A percentile compares a stretch with the other conserved stretches of the same genome.
These are phyloP conservation scores for Drosophila lacteicornis DNA, from an alignment of 1,140 invertebrate genomes.

Conservation along the genomic window DNA sequence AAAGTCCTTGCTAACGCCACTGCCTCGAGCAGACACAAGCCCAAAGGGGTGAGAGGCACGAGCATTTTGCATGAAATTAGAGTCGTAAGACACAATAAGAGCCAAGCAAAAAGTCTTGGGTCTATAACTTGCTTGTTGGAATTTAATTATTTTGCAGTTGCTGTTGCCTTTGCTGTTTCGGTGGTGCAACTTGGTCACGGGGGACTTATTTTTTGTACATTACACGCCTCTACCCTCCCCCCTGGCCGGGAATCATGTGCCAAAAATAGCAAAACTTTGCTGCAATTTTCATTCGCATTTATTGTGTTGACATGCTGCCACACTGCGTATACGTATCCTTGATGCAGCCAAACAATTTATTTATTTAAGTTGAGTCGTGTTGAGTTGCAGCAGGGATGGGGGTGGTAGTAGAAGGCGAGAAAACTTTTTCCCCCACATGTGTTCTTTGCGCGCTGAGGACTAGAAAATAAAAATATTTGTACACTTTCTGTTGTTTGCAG, in stretches of 20 bases:
- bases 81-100: slow-evolving; percentile 54
- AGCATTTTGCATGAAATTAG: slow-evolving; percentile 75
- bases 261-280: slow-evolving; percentile 60
- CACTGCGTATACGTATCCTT: slow-evolving; percentile 57
- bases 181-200: slow-evolving; percentile 63
- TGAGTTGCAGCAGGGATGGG: slow-evolving; percentile 22
- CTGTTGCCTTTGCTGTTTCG: slow-evolving; percentile 26
- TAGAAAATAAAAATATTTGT: slow-evolving; percentile 44
- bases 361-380: slow-evolving; percentile 54
- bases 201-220: slow-evolving; percentile 75
- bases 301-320: slow-evolving; percentile 67
- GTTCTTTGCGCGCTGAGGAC: slow-evolving; percentile 25
- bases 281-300: slow-evolving; percentile 64
- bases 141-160: slow-evolving; percentile 81
- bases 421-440: slow-evolving; percentile 37
- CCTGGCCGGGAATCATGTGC: slow-evolving; percentile 46
- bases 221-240: slow-evolving; percentile 43
- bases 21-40: neutral
- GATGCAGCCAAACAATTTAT: slow-evolving; percentile 62
- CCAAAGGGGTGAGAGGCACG: neutral
- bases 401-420: slow-evolving; percentile 4
- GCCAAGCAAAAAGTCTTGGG: slow-evolving; percentile 59
- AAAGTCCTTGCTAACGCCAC: neutral
- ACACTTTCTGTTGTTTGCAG: slow-evolving; percentile 40
- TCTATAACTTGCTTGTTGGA: slow-evolving; percentile 68